Base-by-base conservation (phyloP, 2,113 vertebrate genomes). In the Grus americana region DNA sequence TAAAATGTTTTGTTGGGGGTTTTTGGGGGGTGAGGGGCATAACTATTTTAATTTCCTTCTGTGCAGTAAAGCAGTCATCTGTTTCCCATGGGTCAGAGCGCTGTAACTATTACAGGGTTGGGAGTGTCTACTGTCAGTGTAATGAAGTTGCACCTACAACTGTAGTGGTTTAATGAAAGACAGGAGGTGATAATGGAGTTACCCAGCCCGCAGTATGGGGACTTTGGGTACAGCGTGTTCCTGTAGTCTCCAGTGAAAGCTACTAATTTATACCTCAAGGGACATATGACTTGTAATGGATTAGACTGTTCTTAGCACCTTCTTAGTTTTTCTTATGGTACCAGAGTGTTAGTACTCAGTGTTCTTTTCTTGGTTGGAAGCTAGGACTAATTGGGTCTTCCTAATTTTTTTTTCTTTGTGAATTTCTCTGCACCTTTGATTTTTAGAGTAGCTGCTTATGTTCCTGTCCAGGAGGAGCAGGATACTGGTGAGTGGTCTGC, bases 201-300 rank as follows among this genome's bases (percentile, higher is more conserved):
- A 68, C 22, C 2, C 58, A 36, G 22, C 12, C 32, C 14, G 15
- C 54, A 34, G 29, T 10, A 5, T 6, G 7, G 12, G 40, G 40
- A 65, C 16, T 14, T 14, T 44, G 49, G 16, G 34, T n/a, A 57
- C 49, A 71, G 19, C 1, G 1, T 65, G 27, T 54, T 86, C 61
- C n/a, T 72, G 27, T 19, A 15, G 20, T n/a, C 14, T 79, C 49
- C 36, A 54, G 27, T 12, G 55, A 49, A 76, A 86, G 6, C 26
- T 47, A 32, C 24, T 8, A 55, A 61, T 86, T 82, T 34, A 29
- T 52, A 44, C 8, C 49, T 29, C 5, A 4, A 44, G 74, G 57
- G 21, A 46, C n/a, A n/a, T 22, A 32, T 6, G 55, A 42, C 4
- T 7, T 17, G 21, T 0, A 2, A 6, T 61, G 49, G 20, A 52